phyloP scores from a whole-genome alignment of 2,113 vertebrate species.

The Takifugu flavidus region DNA sequence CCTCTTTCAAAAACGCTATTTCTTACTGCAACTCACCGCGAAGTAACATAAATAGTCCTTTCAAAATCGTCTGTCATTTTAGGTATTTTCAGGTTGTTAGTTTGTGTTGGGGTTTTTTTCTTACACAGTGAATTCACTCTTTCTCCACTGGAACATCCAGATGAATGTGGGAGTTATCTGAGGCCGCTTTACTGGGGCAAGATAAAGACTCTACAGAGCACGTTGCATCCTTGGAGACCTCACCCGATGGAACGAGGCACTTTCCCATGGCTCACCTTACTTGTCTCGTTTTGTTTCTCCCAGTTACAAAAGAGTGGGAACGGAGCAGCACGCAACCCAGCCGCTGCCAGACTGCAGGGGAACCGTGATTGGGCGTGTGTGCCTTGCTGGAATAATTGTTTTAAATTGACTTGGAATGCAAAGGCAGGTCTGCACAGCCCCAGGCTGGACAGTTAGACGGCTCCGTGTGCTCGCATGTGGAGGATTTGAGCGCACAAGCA shows the following conservation, averaged over 20 bases:
- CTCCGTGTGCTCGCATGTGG: no score
- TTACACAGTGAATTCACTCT: neutral
- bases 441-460: neutral
- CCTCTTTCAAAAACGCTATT: no score
- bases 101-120: neutral
- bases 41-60: no score
- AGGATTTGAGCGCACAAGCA: neutral
- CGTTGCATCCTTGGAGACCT: conserved; percentile 9
- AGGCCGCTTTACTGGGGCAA: conserved; percentile 5
- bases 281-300: conserved; percentile 19
- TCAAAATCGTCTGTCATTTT: no score
- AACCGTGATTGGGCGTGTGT: no score
- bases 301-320: neutral
- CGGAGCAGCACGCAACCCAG: no score
- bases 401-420: neutral
- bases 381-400: no score
- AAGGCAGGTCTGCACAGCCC: neutral
- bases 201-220: conserved; percentile 28
- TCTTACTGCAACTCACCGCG: no score
- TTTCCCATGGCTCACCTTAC: conserved; percentile 58
- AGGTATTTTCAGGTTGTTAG: no score
- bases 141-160: neutral
- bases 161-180: neutral
- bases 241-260: neutral
- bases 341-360: no score